These are phyloP conservation scores for Ophioninae sp. DNA, from an alignment of 2,888 invertebrate genomes.

Conservation along the genomic window DNA sequence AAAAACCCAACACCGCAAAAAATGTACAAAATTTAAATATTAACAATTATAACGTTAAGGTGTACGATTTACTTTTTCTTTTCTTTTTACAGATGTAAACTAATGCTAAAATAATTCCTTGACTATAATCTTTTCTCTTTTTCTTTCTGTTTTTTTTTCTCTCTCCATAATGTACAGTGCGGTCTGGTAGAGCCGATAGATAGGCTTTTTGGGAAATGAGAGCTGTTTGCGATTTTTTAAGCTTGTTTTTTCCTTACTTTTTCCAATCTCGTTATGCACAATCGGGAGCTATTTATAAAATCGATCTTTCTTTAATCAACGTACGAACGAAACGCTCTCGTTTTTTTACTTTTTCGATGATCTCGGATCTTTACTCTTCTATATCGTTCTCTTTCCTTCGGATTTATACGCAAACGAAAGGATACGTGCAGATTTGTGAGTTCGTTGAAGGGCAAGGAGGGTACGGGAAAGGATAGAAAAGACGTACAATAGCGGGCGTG, in stretches of 20 bases:
- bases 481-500: constrained; percentile 2
- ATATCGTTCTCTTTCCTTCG: constrained; percentile 8
- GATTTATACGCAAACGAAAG: neutral
- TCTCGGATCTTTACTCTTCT: neutral
- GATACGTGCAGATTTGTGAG: constrained; percentile 30
- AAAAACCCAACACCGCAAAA: constrained; percentile 71
- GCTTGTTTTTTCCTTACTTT: neutral
- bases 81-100: constrained; percentile 74
- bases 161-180: constrained; percentile 62
- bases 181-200: constrained; percentile 49
- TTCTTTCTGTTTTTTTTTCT: constrained; percentile 16
- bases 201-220: constrained; percentile 23
- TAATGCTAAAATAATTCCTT: constrained; percentile 70
- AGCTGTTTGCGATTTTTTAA: constrained; percentile 15
- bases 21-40: constrained; percentile 76
- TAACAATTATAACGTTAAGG: constrained; percentile 70
- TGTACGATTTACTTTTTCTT: constrained; percentile 61
- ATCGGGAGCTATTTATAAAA: constrained; percentile 13
- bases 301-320: neutral
- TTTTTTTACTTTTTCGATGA: constrained; percentile 10
- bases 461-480: constrained; percentile 6
- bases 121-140: constrained; percentile 60
- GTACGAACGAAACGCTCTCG: constrained; percentile 1
- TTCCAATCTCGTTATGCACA: neutral
- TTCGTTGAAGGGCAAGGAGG: constrained; percentile 1